Evolutionary conservation across 2,797 vertebrate genomes (phyloP).

Genomic region (Cephalopachus bancanus): DNA sequence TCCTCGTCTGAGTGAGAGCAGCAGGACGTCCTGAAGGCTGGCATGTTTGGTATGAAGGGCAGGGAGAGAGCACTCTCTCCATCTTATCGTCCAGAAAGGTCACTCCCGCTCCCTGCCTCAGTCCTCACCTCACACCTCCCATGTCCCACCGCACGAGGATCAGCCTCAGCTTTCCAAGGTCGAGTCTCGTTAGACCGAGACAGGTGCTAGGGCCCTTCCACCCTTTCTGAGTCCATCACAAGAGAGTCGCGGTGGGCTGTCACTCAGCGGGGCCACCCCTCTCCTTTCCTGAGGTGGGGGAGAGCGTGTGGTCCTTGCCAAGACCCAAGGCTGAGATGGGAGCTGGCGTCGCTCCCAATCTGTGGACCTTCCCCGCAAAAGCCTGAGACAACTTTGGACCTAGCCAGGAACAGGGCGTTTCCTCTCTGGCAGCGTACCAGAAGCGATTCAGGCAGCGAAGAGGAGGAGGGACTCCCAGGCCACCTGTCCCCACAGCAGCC

Average conservation of each 20-base stretch:
- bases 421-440: not conserved
- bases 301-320: not conserved
- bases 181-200: not conserved
- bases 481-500: not conserved
- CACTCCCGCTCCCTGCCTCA: no score
- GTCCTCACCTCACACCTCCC: no score
- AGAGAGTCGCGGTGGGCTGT: no score
- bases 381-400: not conserved
- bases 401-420: not conserved
- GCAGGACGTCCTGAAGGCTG: no score
- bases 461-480: not conserved
- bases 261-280: not conserved
- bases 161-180: no score
- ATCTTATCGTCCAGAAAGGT: no score
- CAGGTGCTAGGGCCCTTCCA: not conserved
- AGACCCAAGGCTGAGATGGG: rapidly evolving
- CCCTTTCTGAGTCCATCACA: not conserved
- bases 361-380: not conserved
- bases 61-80: no score
- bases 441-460: rapidly evolving
- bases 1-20: no score
- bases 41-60: no score
- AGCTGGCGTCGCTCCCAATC: not conserved
- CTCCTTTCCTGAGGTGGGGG: not conserved
- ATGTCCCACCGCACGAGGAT: no score